phyloP scores from a whole-genome alignment of 2,888 invertebrate genomes.

The Amblyjoppa fuscipennis region DNA sequence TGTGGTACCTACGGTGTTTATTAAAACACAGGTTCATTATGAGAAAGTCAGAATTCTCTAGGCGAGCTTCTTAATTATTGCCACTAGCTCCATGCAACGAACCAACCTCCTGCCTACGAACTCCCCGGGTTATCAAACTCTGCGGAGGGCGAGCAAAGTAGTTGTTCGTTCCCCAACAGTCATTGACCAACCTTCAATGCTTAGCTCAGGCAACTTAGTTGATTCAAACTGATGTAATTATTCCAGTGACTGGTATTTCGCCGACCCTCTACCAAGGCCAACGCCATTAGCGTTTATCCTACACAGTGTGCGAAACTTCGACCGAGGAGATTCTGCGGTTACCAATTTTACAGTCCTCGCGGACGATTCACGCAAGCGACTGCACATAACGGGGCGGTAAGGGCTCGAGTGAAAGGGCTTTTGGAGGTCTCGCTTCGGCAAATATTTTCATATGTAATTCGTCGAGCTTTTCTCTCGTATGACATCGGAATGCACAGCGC shows the following conservation, averaged over 20 bases:
- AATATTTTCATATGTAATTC: slow-evolving; percentile 37
- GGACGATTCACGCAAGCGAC: slow-evolving; percentile 15
- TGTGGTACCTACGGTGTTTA: slow-evolving; percentile 19
- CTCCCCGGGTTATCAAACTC: neutral
- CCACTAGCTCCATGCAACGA: neutral
- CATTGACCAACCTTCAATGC: neutral
- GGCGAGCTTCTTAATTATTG: neutral
- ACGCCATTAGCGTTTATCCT: neutral
- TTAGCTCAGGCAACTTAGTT: neutral
- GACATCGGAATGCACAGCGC: slow-evolving; percentile 17
- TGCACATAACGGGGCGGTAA: slow-evolving; percentile 4
- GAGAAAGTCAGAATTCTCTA: slow-evolving; percentile 25
- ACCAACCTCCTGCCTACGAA: neutral
- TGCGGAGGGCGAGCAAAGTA: neutral
- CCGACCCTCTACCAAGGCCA: neutral
- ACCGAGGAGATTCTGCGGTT: slow-evolving; percentile 42
- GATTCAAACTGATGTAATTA: neutral
- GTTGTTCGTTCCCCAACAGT: neutral
- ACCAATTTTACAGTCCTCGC: slow-evolving; percentile 3
- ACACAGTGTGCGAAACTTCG: neutral
- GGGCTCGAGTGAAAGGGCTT: slow-evolving; percentile 49
- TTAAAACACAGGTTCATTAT: slow-evolving; percentile 43
- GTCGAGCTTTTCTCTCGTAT: slow-evolving; percentile 7
- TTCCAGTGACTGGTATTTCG: neutral
- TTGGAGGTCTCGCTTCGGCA: slow-evolving; percentile 30